phyloP scores from a whole-genome alignment of 2,797 vertebrate genomes.

The Loris lydekkerianus region DNA sequence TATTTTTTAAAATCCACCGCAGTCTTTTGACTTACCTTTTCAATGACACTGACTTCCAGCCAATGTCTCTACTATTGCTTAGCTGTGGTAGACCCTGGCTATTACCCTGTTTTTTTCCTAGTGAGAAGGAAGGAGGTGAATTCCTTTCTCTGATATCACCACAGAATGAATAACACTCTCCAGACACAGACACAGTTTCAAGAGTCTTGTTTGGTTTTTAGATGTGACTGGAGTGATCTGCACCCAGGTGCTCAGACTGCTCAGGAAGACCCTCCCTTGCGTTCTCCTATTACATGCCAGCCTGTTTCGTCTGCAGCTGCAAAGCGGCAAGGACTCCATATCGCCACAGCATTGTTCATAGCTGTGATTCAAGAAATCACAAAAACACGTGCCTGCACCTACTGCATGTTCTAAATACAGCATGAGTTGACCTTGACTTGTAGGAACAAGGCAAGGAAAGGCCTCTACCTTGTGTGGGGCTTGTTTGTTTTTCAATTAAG shows the following conservation, averaged over 20 bases:
- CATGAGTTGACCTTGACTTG: not conserved
- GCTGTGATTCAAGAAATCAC: not conserved
- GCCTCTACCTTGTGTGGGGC: not conserved
- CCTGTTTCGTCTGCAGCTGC: not conserved
- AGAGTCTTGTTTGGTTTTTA: conserved; percentile 39
- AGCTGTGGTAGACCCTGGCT: not conserved
- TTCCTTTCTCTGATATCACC: not conserved
- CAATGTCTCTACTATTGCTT: not conserved
- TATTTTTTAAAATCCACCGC: not conserved
- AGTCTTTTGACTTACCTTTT: not conserved
- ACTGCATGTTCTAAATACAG: not conserved
- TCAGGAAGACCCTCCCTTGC: not conserved
- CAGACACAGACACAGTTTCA: not conserved
- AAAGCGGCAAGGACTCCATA: not conserved
- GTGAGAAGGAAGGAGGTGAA: conserved; percentile 9
- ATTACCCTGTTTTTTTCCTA: not conserved
- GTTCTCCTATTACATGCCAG: not conserved
- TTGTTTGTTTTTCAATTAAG: conserved; percentile 45
- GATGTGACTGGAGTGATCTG: conserved; percentile 15
- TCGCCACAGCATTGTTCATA: not conserved
- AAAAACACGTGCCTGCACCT: not conserved
- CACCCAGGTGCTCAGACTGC: not conserved
- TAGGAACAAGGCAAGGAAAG: not conserved
- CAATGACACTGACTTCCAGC: not conserved
- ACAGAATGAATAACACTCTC: not conserved